These are phyloP conservation scores for Galaxias olidus DNA, from an alignment of 2,797 vertebrate species.

Conservation along the genomic window DNA sequence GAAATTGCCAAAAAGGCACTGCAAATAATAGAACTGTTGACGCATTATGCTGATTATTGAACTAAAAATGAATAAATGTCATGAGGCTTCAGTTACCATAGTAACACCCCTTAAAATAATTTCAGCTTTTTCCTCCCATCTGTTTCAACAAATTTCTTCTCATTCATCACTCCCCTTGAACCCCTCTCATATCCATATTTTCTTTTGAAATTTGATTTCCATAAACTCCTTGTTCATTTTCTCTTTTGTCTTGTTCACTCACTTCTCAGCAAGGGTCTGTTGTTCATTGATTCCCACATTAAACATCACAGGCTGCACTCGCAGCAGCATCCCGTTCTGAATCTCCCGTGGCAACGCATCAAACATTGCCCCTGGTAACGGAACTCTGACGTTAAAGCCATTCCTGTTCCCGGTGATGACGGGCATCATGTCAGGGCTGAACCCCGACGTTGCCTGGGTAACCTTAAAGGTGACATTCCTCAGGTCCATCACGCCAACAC, in stretches of 20 bases:
- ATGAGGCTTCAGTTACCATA: slow-evolving; percentile 1
- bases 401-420: slow-evolving; percentile 96
- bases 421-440: slow-evolving; percentile 90
- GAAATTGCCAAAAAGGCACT: no score
- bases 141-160: no score
- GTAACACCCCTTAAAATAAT: background rate
- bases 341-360: slow-evolving; percentile 93
- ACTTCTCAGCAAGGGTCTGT: slow-evolving; percentile 98
- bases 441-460: slow-evolving; percentile 88
- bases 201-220: slow-evolving; percentile 36
- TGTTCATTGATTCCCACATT: slow-evolving; percentile 98
- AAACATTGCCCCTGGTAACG: slow-evolving; percentile 89
- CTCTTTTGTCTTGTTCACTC: slow-evolving; percentile 37
- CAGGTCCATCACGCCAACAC: slow-evolving; percentile 92
- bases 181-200: background rate
- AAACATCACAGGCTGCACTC: slow-evolving; percentile 95
- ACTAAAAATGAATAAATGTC: background rate
- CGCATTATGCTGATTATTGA: no score
- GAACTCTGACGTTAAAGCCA: slow-evolving; percentile 95
- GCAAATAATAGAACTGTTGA: no score
- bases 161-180: background rate
- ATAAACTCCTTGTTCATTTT: no score
- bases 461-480: slow-evolving; percentile 99
- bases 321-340: slow-evolving; percentile 96
- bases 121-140: background rate